Base-by-base conservation (phyloP, 2,113 vertebrate species). In the Siphamia tubifer region DNA sequence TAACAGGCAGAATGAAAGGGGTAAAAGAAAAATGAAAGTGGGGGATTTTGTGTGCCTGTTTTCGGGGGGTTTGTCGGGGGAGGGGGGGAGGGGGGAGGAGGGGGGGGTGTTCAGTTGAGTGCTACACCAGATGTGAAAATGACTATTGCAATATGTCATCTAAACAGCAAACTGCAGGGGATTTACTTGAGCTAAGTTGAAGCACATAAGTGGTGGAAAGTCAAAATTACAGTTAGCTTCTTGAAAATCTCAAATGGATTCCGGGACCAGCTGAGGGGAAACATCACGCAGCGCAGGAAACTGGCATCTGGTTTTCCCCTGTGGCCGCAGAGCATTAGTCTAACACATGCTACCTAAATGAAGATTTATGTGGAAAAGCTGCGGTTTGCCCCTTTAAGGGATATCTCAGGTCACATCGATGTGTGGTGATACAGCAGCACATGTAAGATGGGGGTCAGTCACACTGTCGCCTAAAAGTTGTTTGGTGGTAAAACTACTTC, bases 81-180 rank as follows among this genome's bases (percentile, higher is more conserved):
- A 69, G 48, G 12, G 31, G 67, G 45, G 64, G 49, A 36, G 35
- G 36, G 17, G 23, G 11, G 12, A 2, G 24, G 10, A 5, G 12
- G 34, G 23, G 7, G 21, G 15, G 25, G 7, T 21, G 62, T 72
- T 66, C 3, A 42, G 40, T 39, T 79, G 76, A 90, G 74, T 7
- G 8, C 71, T 76, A 36, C 52, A 75, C 79, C 87, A 88, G 87
- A 89, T 89, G 84, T 85, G 68, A 79, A 68, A 86, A 85, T 84
- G 56, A 35, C 82, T 84, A 78, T 82, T 79, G 82, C 74, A 71
- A 82, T 89, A 85, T 86, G 83, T 85, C 85, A 86, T 86, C 84
- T 74, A 84, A 84, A 87, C 71, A 72, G 77, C 66, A 75, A 75
- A 71, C 75, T 80, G 76, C 47, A 9, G 84, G 68, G 69, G 75